Conservation (phyloP, 2,888 invertebrate species). For the Diplolepis rosae region DNA sequence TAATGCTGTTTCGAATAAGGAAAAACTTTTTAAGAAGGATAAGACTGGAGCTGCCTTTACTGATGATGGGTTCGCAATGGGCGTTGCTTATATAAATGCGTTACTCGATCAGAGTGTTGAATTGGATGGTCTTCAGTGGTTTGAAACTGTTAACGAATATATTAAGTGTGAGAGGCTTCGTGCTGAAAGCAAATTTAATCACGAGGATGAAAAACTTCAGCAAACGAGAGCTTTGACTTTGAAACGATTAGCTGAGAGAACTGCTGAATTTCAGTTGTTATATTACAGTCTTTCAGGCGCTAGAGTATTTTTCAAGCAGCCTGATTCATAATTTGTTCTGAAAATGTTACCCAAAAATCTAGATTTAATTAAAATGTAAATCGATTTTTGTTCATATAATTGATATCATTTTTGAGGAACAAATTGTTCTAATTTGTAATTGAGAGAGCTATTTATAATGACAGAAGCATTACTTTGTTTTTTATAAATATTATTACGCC, state of each 20-base stretch:
- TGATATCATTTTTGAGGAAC: no score
- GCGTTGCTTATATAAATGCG: constrained; percentile 93
- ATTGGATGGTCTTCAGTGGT: constrained; percentile 97
- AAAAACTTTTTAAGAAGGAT: constrained; percentile 93
- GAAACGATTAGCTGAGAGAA: constrained; percentile 77
- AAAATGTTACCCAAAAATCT: no score
- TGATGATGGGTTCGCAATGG: constrained; percentile 99
- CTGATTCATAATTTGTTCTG: constrained; percentile 51
- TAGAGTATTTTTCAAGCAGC: constrained; percentile 91
- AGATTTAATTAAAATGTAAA: no score
- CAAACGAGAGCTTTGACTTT: constrained; percentile 93
- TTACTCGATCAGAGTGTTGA: constrained; percentile 88
- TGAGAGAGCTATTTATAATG: no score
- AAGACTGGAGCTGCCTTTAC: constrained; percentile 92
- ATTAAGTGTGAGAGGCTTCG: constrained; percentile 80
- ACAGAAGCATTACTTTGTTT: no score
- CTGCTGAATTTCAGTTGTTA: constrained; percentile 88
- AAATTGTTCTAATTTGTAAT: no score
- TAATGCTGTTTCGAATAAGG: constrained; percentile 92
- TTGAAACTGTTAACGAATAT: constrained; percentile 87
- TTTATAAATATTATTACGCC: no score
- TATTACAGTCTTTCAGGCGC: constrained; percentile 95
- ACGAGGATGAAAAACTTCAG: constrained; percentile 90
- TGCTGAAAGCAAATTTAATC: constrained; percentile 76
- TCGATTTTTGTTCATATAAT: no score